These are phyloP conservation scores for Platysteira castanea DNA, from an alignment of 2,113 vertebrate genomes.

Conservation along the genomic window DNA sequence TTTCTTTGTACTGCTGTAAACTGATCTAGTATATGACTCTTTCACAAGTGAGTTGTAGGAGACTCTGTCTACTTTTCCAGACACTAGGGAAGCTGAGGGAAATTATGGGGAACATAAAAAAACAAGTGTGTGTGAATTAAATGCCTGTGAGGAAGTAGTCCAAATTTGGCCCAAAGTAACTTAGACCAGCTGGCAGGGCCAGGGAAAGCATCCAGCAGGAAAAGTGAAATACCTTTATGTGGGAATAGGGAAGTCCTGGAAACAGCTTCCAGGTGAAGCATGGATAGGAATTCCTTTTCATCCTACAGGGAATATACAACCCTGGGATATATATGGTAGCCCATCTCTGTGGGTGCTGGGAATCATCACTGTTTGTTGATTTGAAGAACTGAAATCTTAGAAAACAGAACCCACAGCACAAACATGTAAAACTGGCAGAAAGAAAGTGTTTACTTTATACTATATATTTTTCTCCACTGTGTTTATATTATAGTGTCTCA, in stretches of 20 bases:
- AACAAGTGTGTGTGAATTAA: neutral
- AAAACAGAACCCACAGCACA: neutral
- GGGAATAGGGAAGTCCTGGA: neutral
- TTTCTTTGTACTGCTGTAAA: constrained; percentile 34
- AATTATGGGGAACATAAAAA: neutral
- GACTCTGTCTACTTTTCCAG: constrained; percentile 39
- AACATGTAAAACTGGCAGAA: neutral
- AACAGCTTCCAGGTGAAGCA: neutral
- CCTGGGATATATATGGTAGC: neutral
- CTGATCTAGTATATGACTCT: neutral
- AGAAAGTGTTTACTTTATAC: neutral
- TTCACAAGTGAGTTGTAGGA: neutral
- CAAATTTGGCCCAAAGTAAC: neutral
- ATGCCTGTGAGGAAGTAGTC: neutral
- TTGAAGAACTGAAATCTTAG: neutral
- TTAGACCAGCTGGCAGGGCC: neutral
- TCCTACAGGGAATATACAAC: neutral
- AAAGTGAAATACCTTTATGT: neutral
- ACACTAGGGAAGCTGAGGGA: neutral
- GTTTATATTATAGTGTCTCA: neutral
- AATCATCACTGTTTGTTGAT: neutral
- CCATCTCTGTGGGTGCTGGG: neutral
- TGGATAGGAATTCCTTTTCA: neutral
- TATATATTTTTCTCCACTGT: neutral
- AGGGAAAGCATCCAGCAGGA: neutral